Conservation (phyloP, 2,797 vertebrate genomes). For the Ptychadena robeensis region DNA sequence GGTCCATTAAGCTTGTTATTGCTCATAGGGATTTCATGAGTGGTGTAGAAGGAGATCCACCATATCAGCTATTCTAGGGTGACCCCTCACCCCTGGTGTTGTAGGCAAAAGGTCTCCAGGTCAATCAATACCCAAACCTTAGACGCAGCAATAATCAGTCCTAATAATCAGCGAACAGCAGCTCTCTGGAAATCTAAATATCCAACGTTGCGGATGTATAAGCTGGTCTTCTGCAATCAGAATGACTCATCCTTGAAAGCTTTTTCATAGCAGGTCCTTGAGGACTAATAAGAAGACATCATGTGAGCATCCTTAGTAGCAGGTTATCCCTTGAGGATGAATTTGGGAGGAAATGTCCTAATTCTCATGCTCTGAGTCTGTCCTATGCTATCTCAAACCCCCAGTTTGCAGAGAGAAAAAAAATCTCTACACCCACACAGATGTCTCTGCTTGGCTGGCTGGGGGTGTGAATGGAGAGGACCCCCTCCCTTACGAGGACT, state of each 20-base stretch:
- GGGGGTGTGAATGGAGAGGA: slow-evolving; percentile 52
- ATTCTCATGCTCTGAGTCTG: background rate
- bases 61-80: no score
- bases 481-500: slow-evolving; percentile 22
- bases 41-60: background rate
- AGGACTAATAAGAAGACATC: background rate
- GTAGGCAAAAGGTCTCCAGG: background rate
- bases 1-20: background rate
- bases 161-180: slow-evolving; percentile 13
- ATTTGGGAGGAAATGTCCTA: background rate
- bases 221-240: background rate
- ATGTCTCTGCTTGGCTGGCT: slow-evolving; percentile 37
- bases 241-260: background rate
- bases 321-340: background rate
- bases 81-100: background rate
- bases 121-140: background rate
- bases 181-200: slow-evolving; percentile 2
- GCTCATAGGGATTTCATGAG: background rate
- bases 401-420: slow-evolving; percentile 28
- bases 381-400: slow-evolving; percentile 16
- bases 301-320: background rate
- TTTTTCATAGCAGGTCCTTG: background rate
- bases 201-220: background rate
- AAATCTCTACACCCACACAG: slow-evolving; percentile 46
- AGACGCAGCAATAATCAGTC: background rate